Base-by-base conservation (phyloP, 1,140 invertebrate species). In the Apolygus lucorum region DNA sequence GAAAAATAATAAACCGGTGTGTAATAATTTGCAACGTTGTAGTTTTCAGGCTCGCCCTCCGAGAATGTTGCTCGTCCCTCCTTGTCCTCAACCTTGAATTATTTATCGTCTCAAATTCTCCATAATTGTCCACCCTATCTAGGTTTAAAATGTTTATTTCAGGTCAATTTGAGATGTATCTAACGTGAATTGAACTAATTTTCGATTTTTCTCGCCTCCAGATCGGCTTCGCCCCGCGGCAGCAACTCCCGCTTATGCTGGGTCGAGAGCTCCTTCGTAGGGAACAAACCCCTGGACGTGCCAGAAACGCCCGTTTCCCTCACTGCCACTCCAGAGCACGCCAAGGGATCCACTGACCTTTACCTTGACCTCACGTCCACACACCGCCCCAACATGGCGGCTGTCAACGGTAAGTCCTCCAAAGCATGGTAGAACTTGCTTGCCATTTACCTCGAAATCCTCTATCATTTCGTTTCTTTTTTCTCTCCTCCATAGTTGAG, bases 181-280 rank as follows among this genome's bases (percentile, higher is more conserved):
- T n/a, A n/a, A n/a, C n/a, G n/a, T n/a, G n/a, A n/a, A n/a, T n/a
- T n/a, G n/a, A n/a, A n/a, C n/a, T n/a, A n/a, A n/a, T n/a, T 62
- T 49, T 49, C 17, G 8, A 11, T 49, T 49, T 49, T 49, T 49
- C 27, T 34, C 28, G 42, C 28, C 2, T 63, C 25, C 68, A 75
- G 75, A 68, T 77, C 75, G 54, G 73, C 73, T 27, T 77, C 76
- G 8, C 75, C 77, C 13, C 73, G 74, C 68, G 77, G 81, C 76
- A 82, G 81, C 73, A 82, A 82, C 73, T 78, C 79, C 69, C 81
- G 81, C 72, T 76, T 85, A 73, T 92, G 90, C 77, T 95, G 92
- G 92, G 83, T 95, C 77, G 92, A 95, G 78, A 93, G 90, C 79
- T 92, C 90, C 70, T 95, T 95, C 81, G 91, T 94, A 71, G 88